Evolutionary conservation across 2,797 vertebrate genomes (phyloP).

Genomic region (Bovichtus diacanthus): DNA sequence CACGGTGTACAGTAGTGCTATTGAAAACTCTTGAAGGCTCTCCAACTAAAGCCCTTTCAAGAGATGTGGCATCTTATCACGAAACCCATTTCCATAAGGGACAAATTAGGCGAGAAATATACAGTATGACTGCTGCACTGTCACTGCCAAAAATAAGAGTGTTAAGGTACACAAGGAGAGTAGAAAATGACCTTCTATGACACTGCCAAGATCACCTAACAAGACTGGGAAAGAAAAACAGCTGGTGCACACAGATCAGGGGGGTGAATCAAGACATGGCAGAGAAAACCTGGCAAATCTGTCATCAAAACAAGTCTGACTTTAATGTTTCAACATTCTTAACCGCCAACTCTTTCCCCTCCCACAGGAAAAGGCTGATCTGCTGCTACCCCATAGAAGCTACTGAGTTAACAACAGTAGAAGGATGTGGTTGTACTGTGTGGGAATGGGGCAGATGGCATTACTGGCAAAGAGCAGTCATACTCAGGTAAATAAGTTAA

Average conservation of each 20-base stretch:
- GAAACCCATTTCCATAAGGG: constrained; percentile 48
- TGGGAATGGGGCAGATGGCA: constrained; percentile 7
- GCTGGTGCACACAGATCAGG: constrained; percentile 47
- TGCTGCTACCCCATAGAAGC: neutral
- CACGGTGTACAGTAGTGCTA: constrained; percentile 51
- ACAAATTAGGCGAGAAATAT: constrained; percentile 50
- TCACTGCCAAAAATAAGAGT: constrained; percentile 60
- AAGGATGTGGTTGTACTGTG: constrained; percentile 29
- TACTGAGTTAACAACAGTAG: neutral
- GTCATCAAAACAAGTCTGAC: constrained; percentile 43
- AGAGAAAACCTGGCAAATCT: constrained; percentile 38
- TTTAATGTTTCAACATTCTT: constrained; percentile 26
- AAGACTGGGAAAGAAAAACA: constrained; percentile 55
- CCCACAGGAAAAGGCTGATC: constrained; percentile 4
- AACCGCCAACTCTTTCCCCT: constrained; percentile 12
- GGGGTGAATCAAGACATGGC: constrained; percentile 31
- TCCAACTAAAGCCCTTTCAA: constrained; percentile 42
- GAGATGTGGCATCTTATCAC: constrained; percentile 55
- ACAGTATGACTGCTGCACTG: constrained; percentile 22
- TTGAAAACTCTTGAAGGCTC: constrained; percentile 49
- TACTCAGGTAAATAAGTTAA: constrained; percentile 42
- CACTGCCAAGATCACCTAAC: constrained; percentile 56
- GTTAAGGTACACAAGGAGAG: constrained; percentile 28
- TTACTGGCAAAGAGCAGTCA: constrained; percentile 26
- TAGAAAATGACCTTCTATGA: constrained; percentile 56